A percentile compares a stretch with the other conserved stretches of the same genome.
These are phyloP conservation scores for Heterodera carotae DNA, from an alignment of 1,140 invertebrate species.

Conservation along the genomic window DNA sequence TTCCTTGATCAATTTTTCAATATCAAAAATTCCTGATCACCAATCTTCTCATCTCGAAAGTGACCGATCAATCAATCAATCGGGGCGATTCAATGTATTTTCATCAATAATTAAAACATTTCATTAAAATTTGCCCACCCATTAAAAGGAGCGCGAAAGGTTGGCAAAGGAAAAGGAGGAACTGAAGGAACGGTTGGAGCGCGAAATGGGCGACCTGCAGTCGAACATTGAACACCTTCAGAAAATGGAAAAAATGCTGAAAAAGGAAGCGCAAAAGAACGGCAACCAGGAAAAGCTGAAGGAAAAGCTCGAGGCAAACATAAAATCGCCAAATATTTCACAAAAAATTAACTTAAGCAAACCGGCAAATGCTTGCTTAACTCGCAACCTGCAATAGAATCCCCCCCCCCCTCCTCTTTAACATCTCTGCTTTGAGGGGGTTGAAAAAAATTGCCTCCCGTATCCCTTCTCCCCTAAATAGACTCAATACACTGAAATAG, in stretches of 20 bases:
- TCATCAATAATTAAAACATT: slow-evolving; percentile 24
- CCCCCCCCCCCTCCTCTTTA: too few relatives aligned
- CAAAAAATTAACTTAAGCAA: not conserved
- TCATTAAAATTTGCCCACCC: slow-evolving; percentile 15
- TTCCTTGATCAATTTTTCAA: too few relatives aligned
- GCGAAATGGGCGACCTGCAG: slow-evolving; percentile 70
- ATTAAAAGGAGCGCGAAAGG: slow-evolving; percentile 67
- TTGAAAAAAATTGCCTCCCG: too few relatives aligned
- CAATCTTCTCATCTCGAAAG: too few relatives aligned
- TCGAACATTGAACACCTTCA: slow-evolving; percentile 71
- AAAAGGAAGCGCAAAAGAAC: slow-evolving; percentile 52
- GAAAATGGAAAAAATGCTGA: slow-evolving; percentile 68
- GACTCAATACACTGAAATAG: too few relatives aligned
- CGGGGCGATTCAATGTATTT: too few relatives aligned
- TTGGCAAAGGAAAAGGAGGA: slow-evolving; percentile 70
- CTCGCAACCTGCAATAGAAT: too few relatives aligned
- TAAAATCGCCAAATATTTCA: not conserved
- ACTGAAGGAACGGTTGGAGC: slow-evolving; percentile 70
- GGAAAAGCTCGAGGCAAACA: slow-evolving; percentile 45
- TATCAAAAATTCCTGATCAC: too few relatives aligned
- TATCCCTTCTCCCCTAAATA: too few relatives aligned
- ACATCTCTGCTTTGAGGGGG: too few relatives aligned
- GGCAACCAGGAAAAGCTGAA: slow-evolving; percentile 34
- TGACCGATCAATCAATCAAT: too few relatives aligned
- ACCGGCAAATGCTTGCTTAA: too few relatives aligned